Conservation (phyloP, 2,888 invertebrate species). For the Formica aserva region DNA sequence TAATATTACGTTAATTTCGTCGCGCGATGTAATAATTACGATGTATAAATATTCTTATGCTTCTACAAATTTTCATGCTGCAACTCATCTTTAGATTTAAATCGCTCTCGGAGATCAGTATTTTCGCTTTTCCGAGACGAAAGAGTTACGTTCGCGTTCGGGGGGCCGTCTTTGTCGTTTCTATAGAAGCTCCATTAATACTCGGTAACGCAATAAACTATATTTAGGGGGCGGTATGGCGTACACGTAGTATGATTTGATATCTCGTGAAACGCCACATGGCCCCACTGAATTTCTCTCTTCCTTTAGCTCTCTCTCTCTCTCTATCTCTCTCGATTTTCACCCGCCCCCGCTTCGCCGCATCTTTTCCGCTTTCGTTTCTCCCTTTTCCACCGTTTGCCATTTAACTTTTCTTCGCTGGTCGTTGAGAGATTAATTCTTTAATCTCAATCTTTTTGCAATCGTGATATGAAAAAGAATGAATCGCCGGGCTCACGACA, state of each 20-base stretch:
- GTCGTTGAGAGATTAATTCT: conserved; percentile 64
- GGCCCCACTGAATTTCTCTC: conserved; percentile 80
- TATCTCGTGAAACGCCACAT: conserved; percentile 85
- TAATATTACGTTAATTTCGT: conserved; percentile 13
- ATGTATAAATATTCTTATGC: background rate
- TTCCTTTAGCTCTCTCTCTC: conserved; percentile 36
- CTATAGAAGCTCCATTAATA: conserved; percentile 84
- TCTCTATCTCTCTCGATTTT: conserved; percentile 42
- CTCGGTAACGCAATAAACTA: conserved; percentile 86
- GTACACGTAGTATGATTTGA: conserved; percentile 84
- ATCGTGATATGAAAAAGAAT: background rate
- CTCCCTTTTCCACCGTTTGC: conserved; percentile 51
- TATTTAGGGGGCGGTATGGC: conserved; percentile 84
- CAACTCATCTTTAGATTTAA: background rate
- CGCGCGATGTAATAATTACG: background rate
- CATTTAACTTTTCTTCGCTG: conserved; percentile 45
- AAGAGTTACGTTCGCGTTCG: conserved; percentile 59
- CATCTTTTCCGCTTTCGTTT: conserved; percentile 53
- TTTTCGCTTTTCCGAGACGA: conserved; percentile 55
- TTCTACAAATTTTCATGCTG: background rate
- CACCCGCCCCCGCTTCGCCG: conserved; percentile 4
- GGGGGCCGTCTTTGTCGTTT: conserved; percentile 74
- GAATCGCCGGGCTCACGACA: background rate
- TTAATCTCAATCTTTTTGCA: conserved; percentile 58
- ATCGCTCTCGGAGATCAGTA: conserved; percentile 41